Evolutionary conservation across 2,113 vertebrate genomes (phyloP), one percentile per base, ranked within the genome.

Genomic region (Theristicus caerulescens): DNA sequence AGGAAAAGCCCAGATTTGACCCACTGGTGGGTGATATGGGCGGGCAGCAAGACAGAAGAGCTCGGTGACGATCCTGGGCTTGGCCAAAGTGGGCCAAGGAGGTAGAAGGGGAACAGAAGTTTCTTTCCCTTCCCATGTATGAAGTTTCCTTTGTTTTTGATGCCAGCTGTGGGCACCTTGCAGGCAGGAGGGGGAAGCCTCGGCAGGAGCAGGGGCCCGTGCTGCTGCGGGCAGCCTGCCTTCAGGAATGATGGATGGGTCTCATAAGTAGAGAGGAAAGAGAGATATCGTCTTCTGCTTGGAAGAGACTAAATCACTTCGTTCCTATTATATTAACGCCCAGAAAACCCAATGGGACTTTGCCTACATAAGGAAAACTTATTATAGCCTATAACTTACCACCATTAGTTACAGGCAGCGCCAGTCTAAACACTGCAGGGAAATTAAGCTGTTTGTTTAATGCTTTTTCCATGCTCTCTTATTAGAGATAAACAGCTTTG

Each of bases 371-470:
- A 82, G 73, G 86, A 93, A 73, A 96, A 94, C 44, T 49, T 67
- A 55, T 88, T 67, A 27, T 10, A 66, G 77, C 27, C 27, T 77
- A 3, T 66, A 77, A 89, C 31, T 21, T 94, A 49, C 66, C 55
- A 7, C 83, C 76, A 51, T 27, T 74, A 42, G 55, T 31, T 77
- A 42, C 78, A 55, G 81, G 46, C 81, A 91, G 91, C 0, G 1
- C 58, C 69, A 26, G 62, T 21, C 64, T 44, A 1, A 79, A 29
- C 31, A 4, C 90, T 86, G 90, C 86, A 46, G 79, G 82, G 89
- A 95, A 93, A 97, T 80, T 34, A 40, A 82, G 12, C 69, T 29
- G 26, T 10, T 91, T 86, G 80, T 86, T 44, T 55, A 82, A 88
- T 74, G 62, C 27, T 42, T 93, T 88, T 88, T 52, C 82, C 82